Percentiles rank a stretch among this genome's conserved stretches.
These are phyloP conservation scores for Fratercula arctica DNA, from an alignment of 2,797 vertebrate species.

Conservation along the genomic window DNA sequence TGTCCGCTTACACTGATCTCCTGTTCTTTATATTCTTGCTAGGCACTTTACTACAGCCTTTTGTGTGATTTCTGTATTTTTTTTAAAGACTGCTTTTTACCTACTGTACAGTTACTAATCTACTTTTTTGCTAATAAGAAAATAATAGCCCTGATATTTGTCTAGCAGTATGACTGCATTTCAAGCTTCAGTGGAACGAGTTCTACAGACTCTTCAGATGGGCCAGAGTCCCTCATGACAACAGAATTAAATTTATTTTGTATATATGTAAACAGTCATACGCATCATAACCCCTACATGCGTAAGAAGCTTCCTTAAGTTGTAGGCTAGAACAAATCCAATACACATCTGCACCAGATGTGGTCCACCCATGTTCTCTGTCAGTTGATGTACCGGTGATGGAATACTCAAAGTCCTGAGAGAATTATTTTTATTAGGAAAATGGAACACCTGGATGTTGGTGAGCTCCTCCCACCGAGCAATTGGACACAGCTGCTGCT, in stretches of 20 bases:
- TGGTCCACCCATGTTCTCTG: neutral
- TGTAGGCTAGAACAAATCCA: neutral
- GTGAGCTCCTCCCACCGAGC: neutral
- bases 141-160: neutral
- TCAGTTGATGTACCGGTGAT: neutral
- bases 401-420: neutral
- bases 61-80: constrained; percentile 41
- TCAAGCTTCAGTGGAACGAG: neutral
- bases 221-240: neutral
- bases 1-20: neutral
- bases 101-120: constrained; percentile 56
- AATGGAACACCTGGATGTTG: neutral
- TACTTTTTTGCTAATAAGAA: constrained; percentile 43
- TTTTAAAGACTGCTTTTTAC: constrained; percentile 54
- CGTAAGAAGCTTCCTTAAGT: neutral
- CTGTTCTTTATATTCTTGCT: constrained; percentile 38
- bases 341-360: neutral
- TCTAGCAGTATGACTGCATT: neutral
- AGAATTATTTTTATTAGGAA: neutral
- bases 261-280: neutral
- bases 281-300: neutral
- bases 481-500: neutral
- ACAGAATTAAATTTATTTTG: constrained; percentile 33
- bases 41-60: constrained; percentile 61
- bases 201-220: neutral